A percentile compares a stretch with the other conserved stretches of the same genome.
Conservation (phyloP, 2,113 vertebrate genomes). For the Xyliphius kryptos region DNA sequence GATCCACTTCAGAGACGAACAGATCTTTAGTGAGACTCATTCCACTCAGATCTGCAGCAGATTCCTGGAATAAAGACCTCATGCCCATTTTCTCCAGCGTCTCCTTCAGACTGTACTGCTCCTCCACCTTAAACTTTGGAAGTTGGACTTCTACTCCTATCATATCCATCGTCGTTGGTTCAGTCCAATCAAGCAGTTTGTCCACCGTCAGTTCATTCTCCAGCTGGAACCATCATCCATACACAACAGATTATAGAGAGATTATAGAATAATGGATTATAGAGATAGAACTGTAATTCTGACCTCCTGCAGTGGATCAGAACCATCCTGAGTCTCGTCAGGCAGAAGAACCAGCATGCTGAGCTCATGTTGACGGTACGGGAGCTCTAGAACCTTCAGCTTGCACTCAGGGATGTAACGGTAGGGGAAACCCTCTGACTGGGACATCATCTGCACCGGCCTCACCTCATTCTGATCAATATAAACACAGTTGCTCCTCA, state of each 20-base stretch:
- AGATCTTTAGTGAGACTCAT: conserved; percentile 73
- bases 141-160: conserved; percentile 65
- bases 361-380: conserved; percentile 69
- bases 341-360: conserved; percentile 89
- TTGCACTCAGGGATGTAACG: conserved; percentile 64
- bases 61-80: conserved; percentile 67
- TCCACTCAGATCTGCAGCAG: conserved; percentile 75
- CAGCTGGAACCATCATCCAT: conserved; percentile 59
- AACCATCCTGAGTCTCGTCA: conserved; percentile 59
- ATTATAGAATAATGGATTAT: background rate
- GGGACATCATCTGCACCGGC: conserved; percentile 85
- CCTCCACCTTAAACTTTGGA: conserved; percentile 84
- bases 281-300: no score
- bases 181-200: conserved; percentile 81
- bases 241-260: no score
- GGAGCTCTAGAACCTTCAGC: conserved; percentile 76
- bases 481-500: background rate
- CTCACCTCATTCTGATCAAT: conserved; percentile 67
- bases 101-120: conserved; percentile 68
- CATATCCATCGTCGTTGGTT: conserved; percentile 55
- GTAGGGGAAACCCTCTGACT: conserved; percentile 67
- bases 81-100: conserved; percentile 70
- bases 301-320: conserved; percentile 75
- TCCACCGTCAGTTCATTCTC: conserved; percentile 72
- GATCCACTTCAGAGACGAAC: conserved; percentile 75